These are phyloP conservation scores for Cylas formicarius DNA, from an alignment of 1,140 invertebrate genomes.

Conservation along the genomic window DNA sequence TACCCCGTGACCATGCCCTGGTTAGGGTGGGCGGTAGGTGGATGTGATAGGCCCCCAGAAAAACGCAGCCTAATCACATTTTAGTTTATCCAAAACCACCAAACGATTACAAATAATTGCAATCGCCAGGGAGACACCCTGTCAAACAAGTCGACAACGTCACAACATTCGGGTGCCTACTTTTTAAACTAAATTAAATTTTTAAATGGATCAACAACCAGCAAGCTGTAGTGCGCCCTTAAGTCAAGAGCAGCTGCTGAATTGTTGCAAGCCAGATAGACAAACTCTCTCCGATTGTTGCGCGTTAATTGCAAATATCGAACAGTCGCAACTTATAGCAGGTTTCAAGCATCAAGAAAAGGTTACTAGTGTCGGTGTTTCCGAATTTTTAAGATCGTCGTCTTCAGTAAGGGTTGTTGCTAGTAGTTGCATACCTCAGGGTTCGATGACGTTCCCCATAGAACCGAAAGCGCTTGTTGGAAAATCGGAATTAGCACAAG, in stretches of 20 bases:
- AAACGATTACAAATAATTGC: constrained; percentile 17
- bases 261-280: too few species aligned
- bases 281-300: too few species aligned
- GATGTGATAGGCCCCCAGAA: neutral
- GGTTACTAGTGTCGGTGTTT: constrained; percentile 24
- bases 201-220: too few species aligned
- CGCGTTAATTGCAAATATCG: too few species aligned
- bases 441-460: constrained; percentile 31
- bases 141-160: constrained; percentile 15
- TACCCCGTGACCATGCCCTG: constrained; percentile 1
- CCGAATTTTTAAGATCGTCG: constrained; percentile 32
- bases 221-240: too few species aligned
- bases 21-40: neutral
- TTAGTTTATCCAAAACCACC: constrained; percentile 8
- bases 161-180: too few species aligned
- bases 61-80: neutral
- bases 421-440: constrained; percentile 32
- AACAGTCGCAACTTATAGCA: too few species aligned
- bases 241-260: too few species aligned
- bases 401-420: constrained; percentile 37
- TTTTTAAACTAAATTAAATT: too few species aligned
- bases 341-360: too few species aligned
- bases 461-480: constrained; percentile 30
- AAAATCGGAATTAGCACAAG: constrained; percentile 34
- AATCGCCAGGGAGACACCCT: constrained; percentile 15